A percentile compares a stretch with the other conserved stretches of the same genome.
Evolutionary conservation across 2,113 vertebrate species (phyloP).

Genomic region (Collichthys lucidus): DNA sequence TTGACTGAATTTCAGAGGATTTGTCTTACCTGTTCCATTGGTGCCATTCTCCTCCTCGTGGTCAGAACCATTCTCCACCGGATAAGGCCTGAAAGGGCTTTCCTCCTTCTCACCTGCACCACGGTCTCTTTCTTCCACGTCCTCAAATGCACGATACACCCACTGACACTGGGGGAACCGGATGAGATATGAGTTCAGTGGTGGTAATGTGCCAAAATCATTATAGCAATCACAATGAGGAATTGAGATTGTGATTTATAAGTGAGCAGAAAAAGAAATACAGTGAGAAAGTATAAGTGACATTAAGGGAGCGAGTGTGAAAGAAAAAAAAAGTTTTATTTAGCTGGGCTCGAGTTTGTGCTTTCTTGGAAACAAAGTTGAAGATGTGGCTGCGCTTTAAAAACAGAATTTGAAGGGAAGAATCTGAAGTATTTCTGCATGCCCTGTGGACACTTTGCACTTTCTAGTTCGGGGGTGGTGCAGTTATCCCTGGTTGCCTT

Average conservation of each 20-base stretch:
- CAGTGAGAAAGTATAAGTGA: neutral
- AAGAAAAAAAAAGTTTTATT: neutral
- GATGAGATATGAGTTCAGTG: conserved; percentile 9
- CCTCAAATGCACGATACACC: conserved; percentile 93
- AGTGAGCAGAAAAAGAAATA: neutral
- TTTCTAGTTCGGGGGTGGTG: no score
- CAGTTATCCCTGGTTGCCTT: no score
- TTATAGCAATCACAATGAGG: neutral
- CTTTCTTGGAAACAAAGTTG: neutral
- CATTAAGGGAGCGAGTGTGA: neutral
- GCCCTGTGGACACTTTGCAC: conserved; percentile 8
- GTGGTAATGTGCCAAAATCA: neutral
- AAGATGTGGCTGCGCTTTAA: neutral
- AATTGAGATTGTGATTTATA: neutral
- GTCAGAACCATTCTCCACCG: conserved; percentile 77
- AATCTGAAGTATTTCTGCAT: neutral
- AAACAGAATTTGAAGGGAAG: neutral
- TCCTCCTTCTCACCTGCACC: conserved; percentile 58
- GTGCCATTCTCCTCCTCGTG: conserved; percentile 76
- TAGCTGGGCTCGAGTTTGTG: neutral
- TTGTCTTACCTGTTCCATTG: conserved; percentile 79
- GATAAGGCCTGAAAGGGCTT: conserved; percentile 68
- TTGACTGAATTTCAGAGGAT: neutral
- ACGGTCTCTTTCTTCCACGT: conserved; percentile 84
- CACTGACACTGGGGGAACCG: conserved; percentile 85